Percentiles rank a stretch among this genome's conserved stretches.
Evolutionary conservation across 2,113 vertebrate genomes (phyloP).

Genomic region (Zosterops lateralis): DNA sequence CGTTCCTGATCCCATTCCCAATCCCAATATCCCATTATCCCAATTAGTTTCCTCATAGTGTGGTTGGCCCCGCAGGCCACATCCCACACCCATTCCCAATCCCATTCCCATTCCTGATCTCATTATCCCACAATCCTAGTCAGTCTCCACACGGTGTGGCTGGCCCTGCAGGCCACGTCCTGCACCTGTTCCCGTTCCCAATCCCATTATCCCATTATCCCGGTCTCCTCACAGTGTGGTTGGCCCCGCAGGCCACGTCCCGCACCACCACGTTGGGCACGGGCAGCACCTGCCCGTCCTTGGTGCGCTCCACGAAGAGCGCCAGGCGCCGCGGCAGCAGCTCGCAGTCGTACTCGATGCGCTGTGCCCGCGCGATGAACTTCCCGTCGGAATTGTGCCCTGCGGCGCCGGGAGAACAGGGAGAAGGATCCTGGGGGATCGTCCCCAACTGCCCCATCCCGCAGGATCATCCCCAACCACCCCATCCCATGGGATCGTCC

Average conservation of each 20-base stretch:
- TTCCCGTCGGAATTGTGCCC: slow-evolving; percentile 97
- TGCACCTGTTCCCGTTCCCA: neutral
- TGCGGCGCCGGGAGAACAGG: neutral
- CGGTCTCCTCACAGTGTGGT: neutral
- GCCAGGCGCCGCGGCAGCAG: slow-evolving; percentile 88
- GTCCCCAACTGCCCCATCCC: too few species aligned
- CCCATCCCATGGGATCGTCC: too few species aligned
- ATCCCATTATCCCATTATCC: too few species aligned
- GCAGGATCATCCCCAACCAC: too few species aligned
- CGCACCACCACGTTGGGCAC: slow-evolving; percentile 75
- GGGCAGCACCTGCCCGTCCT: slow-evolving; percentile 91
- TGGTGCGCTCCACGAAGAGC: slow-evolving; percentile 96
- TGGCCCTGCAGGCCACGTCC: neutral
- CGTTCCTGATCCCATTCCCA: neutral
- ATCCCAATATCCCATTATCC: neutral
- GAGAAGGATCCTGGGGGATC: too few species aligned
- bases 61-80: neutral
- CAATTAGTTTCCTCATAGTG: neutral
- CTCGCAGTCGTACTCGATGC: slow-evolving; percentile 97
- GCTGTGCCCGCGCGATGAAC: slow-evolving; percentile 93
- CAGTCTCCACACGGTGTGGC: neutral
- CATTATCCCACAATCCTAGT: too few species aligned
- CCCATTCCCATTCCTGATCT: too few species aligned
- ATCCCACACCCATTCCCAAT: neutral
- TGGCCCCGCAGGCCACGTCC: neutral